Evolutionary conservation across 2,888 invertebrate genomes (phyloP).

Genomic region (Zelleria hepariella): DNA sequence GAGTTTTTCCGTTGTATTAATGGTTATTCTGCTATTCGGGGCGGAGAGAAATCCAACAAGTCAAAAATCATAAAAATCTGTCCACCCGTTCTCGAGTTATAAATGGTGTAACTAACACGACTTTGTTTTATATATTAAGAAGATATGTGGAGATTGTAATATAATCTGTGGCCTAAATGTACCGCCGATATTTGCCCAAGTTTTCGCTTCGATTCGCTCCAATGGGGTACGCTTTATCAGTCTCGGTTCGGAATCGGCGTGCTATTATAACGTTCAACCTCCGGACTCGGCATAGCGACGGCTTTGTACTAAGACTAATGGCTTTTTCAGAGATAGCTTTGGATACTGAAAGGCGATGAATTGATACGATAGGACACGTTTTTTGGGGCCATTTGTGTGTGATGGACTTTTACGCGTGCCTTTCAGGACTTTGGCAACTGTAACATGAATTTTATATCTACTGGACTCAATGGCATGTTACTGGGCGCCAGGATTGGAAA

Average conservation of each 20-base stretch:
- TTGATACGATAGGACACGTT: background rate
- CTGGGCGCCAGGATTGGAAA: too few species aligned
- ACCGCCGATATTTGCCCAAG: background rate
- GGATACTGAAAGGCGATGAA: background rate
- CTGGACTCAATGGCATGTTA: too few species aligned
- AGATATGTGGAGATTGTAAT: background rate
- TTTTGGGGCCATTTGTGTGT: background rate
- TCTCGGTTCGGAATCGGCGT: background rate
- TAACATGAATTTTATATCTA: too few species aligned
- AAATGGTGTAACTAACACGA: background rate
- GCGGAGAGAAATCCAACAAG: too few species aligned
- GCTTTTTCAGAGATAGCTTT: background rate
- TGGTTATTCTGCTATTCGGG: too few species aligned
- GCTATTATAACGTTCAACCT: background rate
- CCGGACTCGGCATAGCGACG: background rate
- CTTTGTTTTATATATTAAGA: background rate
- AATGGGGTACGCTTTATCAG: background rate
- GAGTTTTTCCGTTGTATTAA: too few species aligned
- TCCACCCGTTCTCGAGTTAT: too few species aligned
- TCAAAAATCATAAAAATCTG: too few species aligned
- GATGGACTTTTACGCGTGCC: too few species aligned
- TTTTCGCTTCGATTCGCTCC: background rate
- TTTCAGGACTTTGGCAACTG: too few species aligned
- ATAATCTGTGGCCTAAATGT: background rate
- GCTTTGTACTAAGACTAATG: background rate